A percentile compares a stretch with the other conserved stretches of the same genome.
Evolutionary conservation across 2,797 vertebrate species (phyloP).

Genomic region (Falco berigora): DNA sequence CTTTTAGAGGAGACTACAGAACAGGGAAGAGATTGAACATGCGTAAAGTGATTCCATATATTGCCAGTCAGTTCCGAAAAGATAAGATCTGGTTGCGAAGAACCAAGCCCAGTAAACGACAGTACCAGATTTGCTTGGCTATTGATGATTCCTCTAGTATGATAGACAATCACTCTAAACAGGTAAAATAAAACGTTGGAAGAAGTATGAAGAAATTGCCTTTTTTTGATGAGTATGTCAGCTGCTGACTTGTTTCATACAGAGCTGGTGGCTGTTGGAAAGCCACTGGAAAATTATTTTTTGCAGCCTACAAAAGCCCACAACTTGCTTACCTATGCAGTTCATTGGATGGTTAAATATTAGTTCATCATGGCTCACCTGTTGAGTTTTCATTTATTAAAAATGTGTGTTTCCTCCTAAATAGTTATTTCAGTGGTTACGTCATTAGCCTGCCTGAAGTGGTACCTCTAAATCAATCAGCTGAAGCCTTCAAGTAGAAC

Average conservation of each 20-base stretch:
- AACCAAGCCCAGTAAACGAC: slow-evolving; percentile 94
- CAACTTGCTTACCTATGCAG: neutral
- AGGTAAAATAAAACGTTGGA: slow-evolving; percentile 73
- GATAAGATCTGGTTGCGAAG: slow-evolving; percentile 98
- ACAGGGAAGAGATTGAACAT: slow-evolving; percentile 97
- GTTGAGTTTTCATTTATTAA: neutral
- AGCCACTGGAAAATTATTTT: neutral
- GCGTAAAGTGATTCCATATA: slow-evolving; percentile 97
- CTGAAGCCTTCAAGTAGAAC: neutral
- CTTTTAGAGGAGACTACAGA: slow-evolving; percentile 89
- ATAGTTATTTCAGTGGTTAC: neutral
- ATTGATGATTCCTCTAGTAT: slow-evolving; percentile 98
- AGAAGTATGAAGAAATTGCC: neutral
- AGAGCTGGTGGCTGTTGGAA: neutral
- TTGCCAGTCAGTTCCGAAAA: slow-evolving; percentile 97
- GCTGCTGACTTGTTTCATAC: neutral
- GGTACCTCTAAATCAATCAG: neutral
- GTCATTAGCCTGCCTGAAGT: neutral
- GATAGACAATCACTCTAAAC: slow-evolving; percentile 97
- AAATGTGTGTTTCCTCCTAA: neutral
- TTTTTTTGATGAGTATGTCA: neutral
- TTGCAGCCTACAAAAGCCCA: neutral
- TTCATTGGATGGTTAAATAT: neutral
- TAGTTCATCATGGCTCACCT: neutral
- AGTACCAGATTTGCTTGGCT: slow-evolving; percentile 96